Percentiles rank a stretch among this genome's conserved stretches.
These are phyloP conservation scores for Scaeva pyrastri DNA, from an alignment of 2,888 invertebrate genomes.

Conservation along the genomic window DNA sequence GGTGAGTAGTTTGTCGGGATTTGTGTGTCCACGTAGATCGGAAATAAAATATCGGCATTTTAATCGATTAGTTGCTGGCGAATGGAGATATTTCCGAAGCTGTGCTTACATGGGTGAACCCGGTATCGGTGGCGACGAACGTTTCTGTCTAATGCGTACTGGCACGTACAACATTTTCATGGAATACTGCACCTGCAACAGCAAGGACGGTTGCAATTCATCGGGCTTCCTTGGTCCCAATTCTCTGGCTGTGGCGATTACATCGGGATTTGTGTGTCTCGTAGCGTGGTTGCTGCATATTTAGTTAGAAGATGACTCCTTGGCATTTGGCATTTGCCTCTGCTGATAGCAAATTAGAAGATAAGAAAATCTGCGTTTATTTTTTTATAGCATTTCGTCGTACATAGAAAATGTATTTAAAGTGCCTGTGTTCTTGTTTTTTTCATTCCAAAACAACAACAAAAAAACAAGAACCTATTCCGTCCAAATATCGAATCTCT, in stretches of 20 bases:
- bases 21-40: neutral
- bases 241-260: constrained; percentile 77
- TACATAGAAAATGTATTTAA: neutral
- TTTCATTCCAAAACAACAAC: neutral
- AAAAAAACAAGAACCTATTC: constrained; percentile 32
- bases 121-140: constrained; percentile 94
- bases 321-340: constrained; percentile 2
- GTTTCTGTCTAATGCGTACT: constrained; percentile 95
- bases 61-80: constrained; percentile 89
- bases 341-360: constrained; percentile 40
- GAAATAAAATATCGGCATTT: neutral
- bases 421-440: constrained; percentile 49
- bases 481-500: constrained; percentile 66
- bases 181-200: constrained; percentile 96
- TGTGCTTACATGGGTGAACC: constrained; percentile 96
- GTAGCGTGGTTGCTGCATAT: constrained; percentile 73
- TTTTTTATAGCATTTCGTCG: constrained; percentile 1
- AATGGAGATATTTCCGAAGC: constrained; percentile 94
- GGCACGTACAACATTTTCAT: constrained; percentile 97
- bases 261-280: constrained; percentile 73
- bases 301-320: constrained; percentile 23
- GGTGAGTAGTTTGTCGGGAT: constrained; percentile 84
- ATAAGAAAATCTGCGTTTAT: constrained; percentile 28
- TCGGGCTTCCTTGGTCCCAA: constrained; percentile 84
- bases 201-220: constrained; percentile 95